A percentile compares a stretch with the other conserved stretches of the same genome.
Evolutionary conservation across 2,113 vertebrate genomes (phyloP).

Genomic region (Peucedramus taeniatus): DNA sequence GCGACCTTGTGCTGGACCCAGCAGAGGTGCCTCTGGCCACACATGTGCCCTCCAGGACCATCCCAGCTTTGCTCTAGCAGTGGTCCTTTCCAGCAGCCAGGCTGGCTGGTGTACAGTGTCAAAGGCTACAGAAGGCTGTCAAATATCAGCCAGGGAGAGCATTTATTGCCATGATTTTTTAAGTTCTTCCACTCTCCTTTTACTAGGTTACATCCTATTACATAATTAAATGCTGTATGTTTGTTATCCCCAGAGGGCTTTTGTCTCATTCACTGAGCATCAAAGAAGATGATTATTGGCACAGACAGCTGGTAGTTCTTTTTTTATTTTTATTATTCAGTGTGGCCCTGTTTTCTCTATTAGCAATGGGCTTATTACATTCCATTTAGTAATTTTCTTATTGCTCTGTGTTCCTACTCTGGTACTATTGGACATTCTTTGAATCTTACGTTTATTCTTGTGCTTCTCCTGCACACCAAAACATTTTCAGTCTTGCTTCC

Average conservation of each 20-base stretch:
- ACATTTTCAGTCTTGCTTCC: background rate
- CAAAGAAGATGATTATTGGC: background rate
- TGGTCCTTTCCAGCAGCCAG: background rate
- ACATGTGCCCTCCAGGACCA: accelerated
- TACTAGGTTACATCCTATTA: background rate
- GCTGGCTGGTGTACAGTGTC: background rate
- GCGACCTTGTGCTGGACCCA: background rate
- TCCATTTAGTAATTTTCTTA: background rate
- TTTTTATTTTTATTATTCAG: background rate
- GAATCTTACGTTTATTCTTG: background rate
- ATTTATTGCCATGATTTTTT: background rate
- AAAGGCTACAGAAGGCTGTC: background rate
- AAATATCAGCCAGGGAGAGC: background rate
- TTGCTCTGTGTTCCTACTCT: background rate
- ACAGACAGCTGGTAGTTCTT: background rate
- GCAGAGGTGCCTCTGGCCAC: background rate
- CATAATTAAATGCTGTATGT: background rate
- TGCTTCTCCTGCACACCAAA: background rate
- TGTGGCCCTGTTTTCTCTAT: background rate
- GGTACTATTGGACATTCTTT: background rate
- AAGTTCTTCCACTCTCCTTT: background rate
- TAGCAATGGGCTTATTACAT: background rate
- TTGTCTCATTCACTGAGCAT: background rate
- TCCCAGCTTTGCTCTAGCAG: background rate
- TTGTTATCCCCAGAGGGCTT: background rate